Evolutionary conservation across 2,113 vertebrate species (phyloP), one percentile per base, ranked within the genome.

Genomic region (Amblyopsis rosae): DNA sequence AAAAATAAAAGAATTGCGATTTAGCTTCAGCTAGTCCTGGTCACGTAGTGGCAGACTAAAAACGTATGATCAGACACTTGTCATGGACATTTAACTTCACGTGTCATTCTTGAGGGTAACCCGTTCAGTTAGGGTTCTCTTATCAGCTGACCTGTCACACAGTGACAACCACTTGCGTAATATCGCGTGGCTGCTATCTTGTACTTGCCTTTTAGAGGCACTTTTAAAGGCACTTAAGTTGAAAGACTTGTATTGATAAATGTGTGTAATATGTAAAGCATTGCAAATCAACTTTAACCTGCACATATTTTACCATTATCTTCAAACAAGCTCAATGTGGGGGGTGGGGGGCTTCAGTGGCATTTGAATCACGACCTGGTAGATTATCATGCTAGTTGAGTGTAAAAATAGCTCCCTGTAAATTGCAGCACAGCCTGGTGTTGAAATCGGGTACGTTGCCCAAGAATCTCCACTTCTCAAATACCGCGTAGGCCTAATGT

Each of bases 71-170:
- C 26, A 26, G 9, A 53, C n/a, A 16, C n/a, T 53, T 8, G 7
- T 41, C 35, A 41, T n/a, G 12, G 51, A 15, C 51, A 49, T 15
- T 4, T 11, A 63, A 80, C 81, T 79, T 80, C 78, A 70, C 32
- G 61, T 67, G 58, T 17, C 0, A n/a, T 4, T 3, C 7, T 19
- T 67, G 11, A 5, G 19, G 0, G 26, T 26, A 26, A 26, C 26
- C 26, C 26, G 26, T 26, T 19, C 4, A 19, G 3, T 16, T 35
- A 48, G 11, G 11, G 33, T 1, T 45, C 4, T 59, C 9, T 19
- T 26, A 72, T 69, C 49, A 16, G n/a, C 2, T 83, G 55, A 76
- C 53, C 72, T 73, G 72, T 83, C 51, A 71, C 79, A 69, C 70
- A 75, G 33, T 55, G 54, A 55, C n/a, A 7, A 6, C 5, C 7